These are phyloP conservation scores for Chelonia mydas DNA, from an alignment of 2,797 vertebrate genomes.

Conservation along the genomic window DNA sequence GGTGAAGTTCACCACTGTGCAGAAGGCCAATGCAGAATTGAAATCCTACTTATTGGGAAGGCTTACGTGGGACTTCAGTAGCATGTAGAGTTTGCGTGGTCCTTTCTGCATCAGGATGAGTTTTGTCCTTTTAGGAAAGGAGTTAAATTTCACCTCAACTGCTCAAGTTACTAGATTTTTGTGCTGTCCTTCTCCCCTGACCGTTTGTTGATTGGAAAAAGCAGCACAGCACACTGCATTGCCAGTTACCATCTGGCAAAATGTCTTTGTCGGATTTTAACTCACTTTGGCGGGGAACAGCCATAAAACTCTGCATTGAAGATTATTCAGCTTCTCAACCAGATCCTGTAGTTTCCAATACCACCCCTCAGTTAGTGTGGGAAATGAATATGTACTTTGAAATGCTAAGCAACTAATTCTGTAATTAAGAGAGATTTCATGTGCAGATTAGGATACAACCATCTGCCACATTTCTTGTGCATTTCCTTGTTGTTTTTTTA, in stretches of 20 bases:
- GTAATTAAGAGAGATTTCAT: conserved; percentile 65
- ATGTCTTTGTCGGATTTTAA: conserved; percentile 52
- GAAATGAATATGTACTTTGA: conserved; percentile 64
- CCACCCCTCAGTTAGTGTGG: conserved; percentile 12
- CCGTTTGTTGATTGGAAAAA: conserved; percentile 30
- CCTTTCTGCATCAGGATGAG: neutral
- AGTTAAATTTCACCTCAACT: neutral
- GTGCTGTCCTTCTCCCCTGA: neutral
- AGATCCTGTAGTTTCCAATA: conserved; percentile 24
- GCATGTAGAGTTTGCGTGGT: neutral
- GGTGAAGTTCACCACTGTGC: neutral
- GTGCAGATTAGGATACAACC: conserved; percentile 62
- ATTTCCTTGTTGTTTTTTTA: conserved; percentile 23
- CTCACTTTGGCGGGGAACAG: conserved; percentile 44
- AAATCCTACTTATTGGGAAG: neutral
- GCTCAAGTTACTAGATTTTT: neutral
- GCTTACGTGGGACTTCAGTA: neutral
- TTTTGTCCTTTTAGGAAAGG: neutral
- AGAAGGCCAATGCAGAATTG: neutral
- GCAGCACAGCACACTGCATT: conserved; percentile 29
- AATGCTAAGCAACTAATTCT: conserved; percentile 65
- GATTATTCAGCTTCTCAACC: conserved; percentile 28
- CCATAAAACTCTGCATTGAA: conserved; percentile 26
- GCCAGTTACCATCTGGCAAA: conserved; percentile 65
- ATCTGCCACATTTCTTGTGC: conserved; percentile 63